Base-by-base conservation (phyloP, 1,140 invertebrate species). In the Eueides isabella region DNA sequence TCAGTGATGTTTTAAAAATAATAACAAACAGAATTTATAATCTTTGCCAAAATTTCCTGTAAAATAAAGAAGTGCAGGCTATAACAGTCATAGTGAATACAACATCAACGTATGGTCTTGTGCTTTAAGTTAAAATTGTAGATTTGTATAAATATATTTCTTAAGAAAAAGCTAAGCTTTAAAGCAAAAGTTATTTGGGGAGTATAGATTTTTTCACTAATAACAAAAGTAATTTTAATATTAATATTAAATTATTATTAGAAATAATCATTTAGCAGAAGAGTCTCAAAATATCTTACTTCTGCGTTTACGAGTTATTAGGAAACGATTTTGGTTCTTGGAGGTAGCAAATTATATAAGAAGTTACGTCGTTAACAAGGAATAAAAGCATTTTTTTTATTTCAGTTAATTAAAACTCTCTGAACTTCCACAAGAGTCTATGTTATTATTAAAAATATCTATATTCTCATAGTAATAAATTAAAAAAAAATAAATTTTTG, bases 401-500 rank as follows among this genome's bases (percentile, higher is more conserved):
- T n/a, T n/a, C n/a, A n/a, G n/a, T n/a, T n/a, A n/a, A n/a, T n/a
- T n/a, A n/a, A n/a, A n/a, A n/a, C n/a, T n/a, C n/a, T n/a, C n/a
- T n/a, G n/a, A n/a, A n/a, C n/a, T n/a, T n/a, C n/a, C n/a, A n/a
- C n/a, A n/a, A n/a, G n/a, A n/a, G n/a, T n/a, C n/a, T n/a, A n/a
- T 55, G 23, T 55, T 23, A 55, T 26, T 9, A 55, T 55, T 14
- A 2, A 55, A 55, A 48, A n/a, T 19, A 55, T 55, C 48, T 55
- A 55, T 55, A 55, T 55, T 55, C 48, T 55, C 48, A 26, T 11
- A 26, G n/a, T 44, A 55, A 55, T 23, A 12, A 55, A 55, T 35
- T 0, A 35, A 35, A 2, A 35, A 35, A 35, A 35, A 4, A 14
- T 4, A 38, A 16, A 38, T 16, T 38, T 16, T 16, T 38, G 14